Percentiles rank a stretch among this genome's conserved stretches.
These are phyloP conservation scores for Ladona fulva DNA, from an alignment of 1,140 invertebrate species.

Conservation along the genomic window DNA sequence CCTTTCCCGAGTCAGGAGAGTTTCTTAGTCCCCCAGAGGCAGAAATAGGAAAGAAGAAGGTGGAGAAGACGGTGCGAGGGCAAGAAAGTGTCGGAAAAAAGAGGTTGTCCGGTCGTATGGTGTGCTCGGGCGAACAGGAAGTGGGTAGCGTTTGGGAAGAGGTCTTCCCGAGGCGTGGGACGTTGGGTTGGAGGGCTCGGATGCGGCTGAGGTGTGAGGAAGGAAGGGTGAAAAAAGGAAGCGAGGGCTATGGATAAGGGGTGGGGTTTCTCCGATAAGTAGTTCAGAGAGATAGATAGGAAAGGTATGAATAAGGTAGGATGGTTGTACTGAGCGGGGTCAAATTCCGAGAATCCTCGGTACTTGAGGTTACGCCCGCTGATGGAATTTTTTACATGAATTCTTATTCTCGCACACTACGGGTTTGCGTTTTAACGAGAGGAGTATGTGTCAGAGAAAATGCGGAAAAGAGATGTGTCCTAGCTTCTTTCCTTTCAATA, in stretches of 20 bases:
- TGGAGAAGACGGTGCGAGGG: not conserved
- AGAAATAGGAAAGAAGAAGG: not conserved
- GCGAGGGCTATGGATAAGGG: not conserved
- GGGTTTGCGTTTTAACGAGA: too few species aligned
- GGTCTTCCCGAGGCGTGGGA: not conserved
- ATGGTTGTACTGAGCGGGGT: too few species aligned
- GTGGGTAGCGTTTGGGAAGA: not conserved
- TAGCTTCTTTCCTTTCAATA: too few species aligned
- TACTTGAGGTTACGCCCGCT: too few species aligned
- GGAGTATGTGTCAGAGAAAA: too few species aligned
- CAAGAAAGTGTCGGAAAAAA: not conserved
- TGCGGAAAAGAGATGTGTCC: too few species aligned
- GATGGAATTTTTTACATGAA: too few species aligned
- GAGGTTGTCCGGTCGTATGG: not conserved
- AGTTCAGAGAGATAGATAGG: too few species aligned
- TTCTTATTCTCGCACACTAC: too few species aligned
- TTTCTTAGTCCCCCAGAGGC: not conserved
- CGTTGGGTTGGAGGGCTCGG: not conserved
- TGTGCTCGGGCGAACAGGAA: not conserved
- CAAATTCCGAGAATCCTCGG: too few species aligned
- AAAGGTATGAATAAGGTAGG: too few species aligned
- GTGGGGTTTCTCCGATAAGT: too few species aligned
- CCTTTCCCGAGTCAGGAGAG: not conserved
- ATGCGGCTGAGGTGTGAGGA: not conserved
- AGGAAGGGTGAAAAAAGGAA: not conserved